These are phyloP conservation scores for Mya arenaria DNA, from an alignment of 1,140 invertebrate species.

Conservation along the genomic window DNA sequence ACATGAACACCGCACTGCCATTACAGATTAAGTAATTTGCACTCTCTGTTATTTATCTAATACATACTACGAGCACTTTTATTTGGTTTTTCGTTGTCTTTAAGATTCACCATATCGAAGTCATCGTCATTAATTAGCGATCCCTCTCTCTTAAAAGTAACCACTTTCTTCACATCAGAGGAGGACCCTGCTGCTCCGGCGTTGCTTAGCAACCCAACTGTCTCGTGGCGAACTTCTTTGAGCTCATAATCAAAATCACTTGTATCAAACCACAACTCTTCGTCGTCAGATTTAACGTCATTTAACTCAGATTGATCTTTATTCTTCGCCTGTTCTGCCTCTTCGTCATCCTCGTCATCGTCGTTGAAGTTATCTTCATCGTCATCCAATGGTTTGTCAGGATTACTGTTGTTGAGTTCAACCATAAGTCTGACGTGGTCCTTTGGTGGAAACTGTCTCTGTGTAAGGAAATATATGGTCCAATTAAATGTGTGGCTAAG, in stretches of 20 bases:
- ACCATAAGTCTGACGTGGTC: slow-evolving; percentile 35
- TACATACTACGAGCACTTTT: no score
- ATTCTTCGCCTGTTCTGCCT: slow-evolving; percentile 5
- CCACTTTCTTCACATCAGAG: neutral
- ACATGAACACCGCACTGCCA: no score
- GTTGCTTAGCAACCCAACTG: neutral
- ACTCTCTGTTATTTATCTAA: no score
- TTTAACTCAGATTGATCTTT: neutral
- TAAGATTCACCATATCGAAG: slow-evolving; percentile 31
- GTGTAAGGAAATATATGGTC: neutral
- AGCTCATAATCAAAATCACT: slow-evolving; percentile 35
- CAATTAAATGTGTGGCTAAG: neutral
- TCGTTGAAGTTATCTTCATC: slow-evolving; percentile 30
- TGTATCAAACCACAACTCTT: slow-evolving; percentile 42
- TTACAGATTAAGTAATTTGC: no score
- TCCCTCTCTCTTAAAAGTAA: slow-evolving; percentile 2
- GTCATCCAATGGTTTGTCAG: neutral
- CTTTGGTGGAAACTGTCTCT: slow-evolving; percentile 35
- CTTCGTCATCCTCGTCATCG: slow-evolving; percentile 37
- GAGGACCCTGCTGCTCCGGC: neutral
- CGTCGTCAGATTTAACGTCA: slow-evolving; percentile 14
- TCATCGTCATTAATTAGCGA: slow-evolving; percentile 32
- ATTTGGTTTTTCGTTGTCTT: no score
- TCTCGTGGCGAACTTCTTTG: neutral
- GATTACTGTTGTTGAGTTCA: neutral